Evolutionary conservation across 2,888 invertebrate genomes (phyloP), one percentile per base, ranked within the genome.

Genomic region (Acholoe squamosa): DNA sequence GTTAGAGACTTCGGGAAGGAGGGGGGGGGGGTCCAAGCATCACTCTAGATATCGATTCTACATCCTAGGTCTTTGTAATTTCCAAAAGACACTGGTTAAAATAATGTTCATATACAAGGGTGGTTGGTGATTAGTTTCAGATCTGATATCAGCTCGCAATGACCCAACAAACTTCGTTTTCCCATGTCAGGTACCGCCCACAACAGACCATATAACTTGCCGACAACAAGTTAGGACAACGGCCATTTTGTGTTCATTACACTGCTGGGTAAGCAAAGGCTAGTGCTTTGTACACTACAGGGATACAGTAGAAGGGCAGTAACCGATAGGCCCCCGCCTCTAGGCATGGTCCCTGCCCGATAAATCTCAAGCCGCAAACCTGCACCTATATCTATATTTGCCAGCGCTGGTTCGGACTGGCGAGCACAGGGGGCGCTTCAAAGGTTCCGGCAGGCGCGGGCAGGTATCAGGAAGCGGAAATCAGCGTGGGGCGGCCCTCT

Each of bases 401-500:
- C 34, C 34, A 84, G 84, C 51, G 16, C 14, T 51, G 22, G 84
- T 84, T 71, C 33, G 80, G 86, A n/a, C 86, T 10, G 52, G 16
- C 28, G 56, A 28, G 28, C 84, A 25, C 10, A 28, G 86, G 86
- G 31, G 86, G 86, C 54, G 19, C 33, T 86, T 86, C 86, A 86
- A 86, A 86, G 86, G 54, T 56, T 86, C 56, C 54, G 86, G 54
- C n/a, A 10, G 10, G 54, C 25, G 33, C 31, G 54, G 25, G 54
- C 52, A 56, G 25, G 54, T 86, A 86, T 86, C 86, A 54, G 86
- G 31, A 52, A 86, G 54, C 86, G 86, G 52, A 56, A 86, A 86
- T 86, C 86, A 86, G 52, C 86, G 86, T 3, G 52, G 22, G 19
- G 43, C 28, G 14, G 80, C 22, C 80, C 33, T 34, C 80, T 43